phyloP scores from a whole-genome alignment of 1,140 invertebrate species.

The Aphaenogaster ashmeadi region DNA sequence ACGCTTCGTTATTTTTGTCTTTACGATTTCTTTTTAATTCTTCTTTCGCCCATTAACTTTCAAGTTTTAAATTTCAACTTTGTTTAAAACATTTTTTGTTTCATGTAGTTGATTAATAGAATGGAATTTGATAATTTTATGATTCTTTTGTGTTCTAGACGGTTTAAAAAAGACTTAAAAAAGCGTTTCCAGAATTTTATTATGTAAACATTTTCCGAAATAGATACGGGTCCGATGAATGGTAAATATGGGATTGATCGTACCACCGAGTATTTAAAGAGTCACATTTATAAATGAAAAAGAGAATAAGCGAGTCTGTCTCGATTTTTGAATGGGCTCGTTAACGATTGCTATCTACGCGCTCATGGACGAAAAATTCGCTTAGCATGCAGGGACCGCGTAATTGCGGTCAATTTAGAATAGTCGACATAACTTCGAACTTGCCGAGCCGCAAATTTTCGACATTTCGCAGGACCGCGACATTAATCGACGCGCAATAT shows the following conservation, averaged over 20 bases:
- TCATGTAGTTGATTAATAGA: neutral
- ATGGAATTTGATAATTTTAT: neutral
- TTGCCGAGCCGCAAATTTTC: constrained; percentile 26
- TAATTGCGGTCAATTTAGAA: constrained; percentile 44
- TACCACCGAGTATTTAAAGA: constrained; percentile 27
- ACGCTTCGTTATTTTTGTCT: neutral
- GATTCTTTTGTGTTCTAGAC: neutral
- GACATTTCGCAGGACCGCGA: constrained; percentile 11
- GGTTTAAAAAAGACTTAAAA: neutral
- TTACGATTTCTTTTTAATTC: neutral
- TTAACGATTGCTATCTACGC: constrained; percentile 15
- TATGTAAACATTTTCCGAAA: constrained; percentile 11
- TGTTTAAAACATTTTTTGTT: neutral
- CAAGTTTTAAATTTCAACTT: neutral
- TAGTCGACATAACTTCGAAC: constrained; percentile 17
- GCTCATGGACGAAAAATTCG: constrained; percentile 8
- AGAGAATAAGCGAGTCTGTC: neutral
- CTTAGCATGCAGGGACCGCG: neutral
- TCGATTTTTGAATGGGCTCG: constrained; percentile 11
- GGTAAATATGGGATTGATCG: neutral
- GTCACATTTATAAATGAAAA: neutral
- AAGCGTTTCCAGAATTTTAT: constrained; percentile 13
- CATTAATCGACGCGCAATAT: constrained; percentile 20
- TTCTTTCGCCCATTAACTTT: neutral
- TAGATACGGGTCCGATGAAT: neutral